phyloP scores from a whole-genome alignment of 64 coral and sea anemone genomes.

The Actinia tenebrosa region DNA sequence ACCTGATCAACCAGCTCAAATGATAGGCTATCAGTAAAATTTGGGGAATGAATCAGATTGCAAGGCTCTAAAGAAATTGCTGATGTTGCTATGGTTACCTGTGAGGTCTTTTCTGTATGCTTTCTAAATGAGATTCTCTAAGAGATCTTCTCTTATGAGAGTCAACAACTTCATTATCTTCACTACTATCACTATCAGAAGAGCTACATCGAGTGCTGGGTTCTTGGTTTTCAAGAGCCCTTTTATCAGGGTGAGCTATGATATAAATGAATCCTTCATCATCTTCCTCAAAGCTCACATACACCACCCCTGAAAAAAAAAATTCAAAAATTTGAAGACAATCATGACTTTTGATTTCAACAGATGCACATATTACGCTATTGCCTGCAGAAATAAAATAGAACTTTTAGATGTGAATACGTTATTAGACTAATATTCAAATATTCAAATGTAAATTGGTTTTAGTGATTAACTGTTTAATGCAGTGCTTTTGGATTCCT shows the following conservation, averaged over 20 bases:
- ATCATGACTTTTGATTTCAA: too few relatives aligned
- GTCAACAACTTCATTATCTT: constrained; percentile 16
- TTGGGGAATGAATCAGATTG: too few relatives aligned
- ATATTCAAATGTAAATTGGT: too few relatives aligned
- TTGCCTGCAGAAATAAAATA: too few relatives aligned
- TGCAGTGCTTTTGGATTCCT: too few relatives aligned
- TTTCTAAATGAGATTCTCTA: constrained; percentile 14
- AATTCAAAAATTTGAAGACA: neutral
- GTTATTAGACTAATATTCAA: too few relatives aligned
- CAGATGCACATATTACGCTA: too few relatives aligned
- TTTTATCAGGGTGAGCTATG: constrained; percentile 61
- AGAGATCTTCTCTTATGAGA: constrained; percentile 7
- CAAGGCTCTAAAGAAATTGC: neutral
- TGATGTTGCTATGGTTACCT: constrained; percentile 26
- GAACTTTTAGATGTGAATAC: too few relatives aligned
- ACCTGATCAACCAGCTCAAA: too few relatives aligned
- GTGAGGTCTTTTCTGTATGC: constrained; percentile 46
- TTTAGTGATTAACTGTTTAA: too few relatives aligned
- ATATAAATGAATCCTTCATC: constrained; percentile 54
- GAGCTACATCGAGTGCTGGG: neutral
- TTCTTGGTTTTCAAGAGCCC: constrained; percentile 44
- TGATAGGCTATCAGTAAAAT: too few relatives aligned
- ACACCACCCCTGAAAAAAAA: constrained; percentile 39
- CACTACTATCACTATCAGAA: constrained; percentile 52
- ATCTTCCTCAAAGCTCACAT: constrained; percentile 54